These are phyloP conservation scores for Smutsia gigantea DNA, from an alignment of 2,797 vertebrate species.

Conservation along the genomic window DNA sequence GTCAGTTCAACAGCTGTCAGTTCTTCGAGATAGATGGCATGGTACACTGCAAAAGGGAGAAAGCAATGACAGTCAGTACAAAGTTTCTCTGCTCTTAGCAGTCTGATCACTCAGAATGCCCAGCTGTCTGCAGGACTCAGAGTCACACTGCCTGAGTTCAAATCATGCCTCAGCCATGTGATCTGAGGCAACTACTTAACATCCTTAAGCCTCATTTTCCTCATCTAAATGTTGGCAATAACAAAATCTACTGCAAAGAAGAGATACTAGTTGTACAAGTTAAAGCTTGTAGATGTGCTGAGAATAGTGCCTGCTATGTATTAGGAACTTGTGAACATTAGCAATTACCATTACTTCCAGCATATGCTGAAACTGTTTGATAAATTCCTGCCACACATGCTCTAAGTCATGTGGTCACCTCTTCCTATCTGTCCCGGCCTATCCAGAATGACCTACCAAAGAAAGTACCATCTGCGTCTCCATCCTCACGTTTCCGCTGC, in stretches of 20 bases:
- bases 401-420: neutral
- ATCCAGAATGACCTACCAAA: conserved; percentile 89
- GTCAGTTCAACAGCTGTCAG: conserved; percentile 93
- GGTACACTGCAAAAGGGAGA: conserved; percentile 92
- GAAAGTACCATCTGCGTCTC: conserved; percentile 93
- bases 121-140: neutral
- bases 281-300: neutral
- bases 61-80: neutral
- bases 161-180: neutral
- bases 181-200: neutral
- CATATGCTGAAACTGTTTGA: neutral
- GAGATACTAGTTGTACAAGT: neutral
- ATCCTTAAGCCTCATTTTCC: neutral
- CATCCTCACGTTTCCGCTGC: conserved; percentile 93
- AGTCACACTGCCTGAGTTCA: neutral
- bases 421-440: neutral
- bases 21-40: conserved; percentile 97
- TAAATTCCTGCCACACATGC: neutral
- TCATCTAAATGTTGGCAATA: neutral
- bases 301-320: neutral
- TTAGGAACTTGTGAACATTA: neutral
- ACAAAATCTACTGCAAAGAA: neutral
- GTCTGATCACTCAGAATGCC: neutral
- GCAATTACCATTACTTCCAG: neutral
- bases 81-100: neutral